phyloP scores from a whole-genome alignment of 92 coral and sea anemone species.

The Hydrozoanthus gracilis region DNA sequence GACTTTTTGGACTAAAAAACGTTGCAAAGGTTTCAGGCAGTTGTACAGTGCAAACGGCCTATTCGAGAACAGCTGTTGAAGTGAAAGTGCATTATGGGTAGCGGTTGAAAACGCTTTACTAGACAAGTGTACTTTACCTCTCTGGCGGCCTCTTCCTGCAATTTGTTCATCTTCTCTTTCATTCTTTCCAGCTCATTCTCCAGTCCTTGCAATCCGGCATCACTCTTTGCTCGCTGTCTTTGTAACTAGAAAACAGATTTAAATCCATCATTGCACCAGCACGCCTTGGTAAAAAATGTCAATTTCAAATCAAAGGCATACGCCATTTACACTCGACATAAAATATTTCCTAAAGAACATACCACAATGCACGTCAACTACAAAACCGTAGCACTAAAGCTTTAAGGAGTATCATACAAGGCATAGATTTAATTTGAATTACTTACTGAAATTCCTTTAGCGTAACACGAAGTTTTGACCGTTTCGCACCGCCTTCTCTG shows the following conservation, averaged over 20 bases:
- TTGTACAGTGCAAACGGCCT: too few species aligned
- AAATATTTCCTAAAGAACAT: neutral
- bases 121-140: slow-evolving; percentile 57
- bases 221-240: slow-evolving; percentile 50
- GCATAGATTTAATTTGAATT: too few species aligned
- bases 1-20: too few species aligned
- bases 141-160: slow-evolving; percentile 75
- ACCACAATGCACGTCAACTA: neutral
- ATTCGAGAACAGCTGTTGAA: too few species aligned
- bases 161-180: slow-evolving; percentile 65
- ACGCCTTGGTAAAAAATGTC: neutral
- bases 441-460: too few species aligned
- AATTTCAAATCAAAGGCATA: neutral
- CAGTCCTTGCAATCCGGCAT: slow-evolving; percentile 58
- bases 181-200: slow-evolving; percentile 65
- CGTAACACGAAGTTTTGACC: too few species aligned
- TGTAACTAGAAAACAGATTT: slow-evolving; percentile 45
- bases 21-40: too few species aligned
- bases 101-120: neutral
- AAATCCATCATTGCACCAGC: neutral
- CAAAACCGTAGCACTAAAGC: neutral
- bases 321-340: neutral
- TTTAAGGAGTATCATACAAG: neutral
- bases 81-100: neutral
- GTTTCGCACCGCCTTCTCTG: too few species aligned